Percentiles rank a stretch among this genome's conserved stretches.
phyloP scores from a whole-genome alignment of 2,113 vertebrate genomes.

The Phrynosoma blainvillii region DNA sequence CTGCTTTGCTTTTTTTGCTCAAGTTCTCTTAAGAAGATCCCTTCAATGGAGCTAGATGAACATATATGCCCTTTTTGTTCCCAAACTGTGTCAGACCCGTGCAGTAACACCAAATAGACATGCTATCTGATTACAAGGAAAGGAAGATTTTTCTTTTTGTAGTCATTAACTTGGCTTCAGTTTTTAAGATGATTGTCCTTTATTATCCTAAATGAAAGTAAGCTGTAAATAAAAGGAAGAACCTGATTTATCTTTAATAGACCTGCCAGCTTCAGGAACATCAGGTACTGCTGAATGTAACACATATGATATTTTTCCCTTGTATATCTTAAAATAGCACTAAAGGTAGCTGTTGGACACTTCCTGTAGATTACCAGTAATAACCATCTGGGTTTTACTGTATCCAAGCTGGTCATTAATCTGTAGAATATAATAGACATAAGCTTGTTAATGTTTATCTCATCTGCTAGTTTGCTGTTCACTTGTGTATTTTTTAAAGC shows the following conservation, averaged over 20 bases:
- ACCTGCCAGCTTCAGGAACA: neutral
- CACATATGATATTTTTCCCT: neutral
- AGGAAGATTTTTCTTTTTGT: no score
- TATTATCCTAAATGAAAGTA: neutral
- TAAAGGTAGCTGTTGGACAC: neutral
- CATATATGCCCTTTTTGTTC: no score
- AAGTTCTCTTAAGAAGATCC: no score
- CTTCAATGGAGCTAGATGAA: no score
- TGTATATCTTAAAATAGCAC: constrained; percentile 1
- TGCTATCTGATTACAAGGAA: no score
- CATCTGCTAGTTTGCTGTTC: neutral
- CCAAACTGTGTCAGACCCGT: no score
- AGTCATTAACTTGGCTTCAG: neutral
- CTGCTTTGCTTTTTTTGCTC: no score
- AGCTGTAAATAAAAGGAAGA: neutral
- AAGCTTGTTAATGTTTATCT: neutral
- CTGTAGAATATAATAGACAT: neutral
- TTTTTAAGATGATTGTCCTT: neutral
- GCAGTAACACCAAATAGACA: no score
- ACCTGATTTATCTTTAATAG: neutral
- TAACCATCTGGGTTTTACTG: constrained; percentile 1
- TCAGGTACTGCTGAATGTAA: neutral
- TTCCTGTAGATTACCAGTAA: constrained; percentile 8
- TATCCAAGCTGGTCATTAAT: constrained; percentile 4
- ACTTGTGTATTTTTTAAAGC: neutral